Evolutionary conservation across 2,113 vertebrate species (phyloP), one percentile per base, ranked within the genome.

Genomic region (Noturus placidus): DNA sequence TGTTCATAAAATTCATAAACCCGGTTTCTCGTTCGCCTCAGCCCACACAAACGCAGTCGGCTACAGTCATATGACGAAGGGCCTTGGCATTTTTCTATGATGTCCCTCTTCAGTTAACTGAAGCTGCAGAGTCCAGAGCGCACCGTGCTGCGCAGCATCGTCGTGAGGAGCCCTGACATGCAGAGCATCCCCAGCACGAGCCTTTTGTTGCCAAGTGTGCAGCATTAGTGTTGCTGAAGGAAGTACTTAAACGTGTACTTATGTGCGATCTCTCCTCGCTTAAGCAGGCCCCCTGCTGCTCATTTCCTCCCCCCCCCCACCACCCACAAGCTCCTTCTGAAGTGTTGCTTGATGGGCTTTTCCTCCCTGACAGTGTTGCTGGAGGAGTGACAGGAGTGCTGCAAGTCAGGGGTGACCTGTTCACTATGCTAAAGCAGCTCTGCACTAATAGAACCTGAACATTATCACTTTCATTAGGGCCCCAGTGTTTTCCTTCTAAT

Each of bases 341-440:
- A 87, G 90, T 91, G 87, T 91, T 85, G 70, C 88, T 87, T 91
- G 90, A 91, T 56, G 87, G 77, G 50, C 90, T 83, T 89, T 89
- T 89, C 88, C 86, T 87, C 90, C 69, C 84, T 82, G 90, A 82
- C 88, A 77, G 88, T 91, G 88, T 86, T 86, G 69, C 88, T 82
- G 80, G 85, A 87, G 77, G 57, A 89, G 70, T 89, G 89, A 89
- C 86, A 61, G 89, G 87, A 72, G 81, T 27, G 85, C 77, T 72
- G 52, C 46, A 61, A 80, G 20, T 20, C 84, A 84, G 88, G 86
- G 87, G 87, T 84, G 85, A 78, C 67, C 82, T 42, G 86, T 90
- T 86, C 84, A 83, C 63, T 56, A 83, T 72, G 57, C 83, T 27
- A 70, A 85, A 83, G 77, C 77, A 69, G 30, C 78, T 82, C 82